Conservation (phyloP, 2,113 vertebrate genomes). For the Tonatia bakeri region DNA sequence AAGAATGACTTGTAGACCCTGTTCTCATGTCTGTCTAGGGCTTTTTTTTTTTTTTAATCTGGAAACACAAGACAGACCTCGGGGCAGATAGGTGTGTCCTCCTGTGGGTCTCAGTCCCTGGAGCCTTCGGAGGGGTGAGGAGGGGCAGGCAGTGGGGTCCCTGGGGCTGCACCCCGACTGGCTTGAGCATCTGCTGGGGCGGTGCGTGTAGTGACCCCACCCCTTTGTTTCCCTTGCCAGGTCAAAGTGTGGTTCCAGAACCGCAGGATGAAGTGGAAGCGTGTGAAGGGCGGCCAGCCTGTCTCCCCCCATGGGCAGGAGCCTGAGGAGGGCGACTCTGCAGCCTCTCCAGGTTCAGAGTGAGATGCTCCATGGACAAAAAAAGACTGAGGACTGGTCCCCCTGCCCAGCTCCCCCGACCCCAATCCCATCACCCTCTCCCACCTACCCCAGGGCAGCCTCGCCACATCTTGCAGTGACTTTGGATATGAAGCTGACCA, state of each 20-base stretch:
- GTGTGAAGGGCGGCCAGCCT: conserved; percentile 93
- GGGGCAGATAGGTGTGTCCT: background rate
- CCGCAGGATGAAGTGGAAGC: conserved; percentile 99
- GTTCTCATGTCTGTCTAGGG: no score
- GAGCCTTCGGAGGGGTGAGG: background rate
- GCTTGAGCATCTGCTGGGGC: background rate
- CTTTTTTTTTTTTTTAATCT: background rate
- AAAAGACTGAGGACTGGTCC: background rate
- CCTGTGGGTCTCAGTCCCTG: background rate
- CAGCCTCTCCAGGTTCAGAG: conserved; percentile 92
- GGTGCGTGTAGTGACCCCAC: background rate
- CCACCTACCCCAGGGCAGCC: background rate
- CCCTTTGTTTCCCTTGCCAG: conserved; percentile 75
- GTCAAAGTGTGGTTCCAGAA: conserved; percentile 99
- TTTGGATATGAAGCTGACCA: background rate
- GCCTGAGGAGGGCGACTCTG: conserved; percentile 91
- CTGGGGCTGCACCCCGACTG: background rate
- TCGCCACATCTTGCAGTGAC: background rate
- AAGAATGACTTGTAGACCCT: background rate
- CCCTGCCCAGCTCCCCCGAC: background rate
- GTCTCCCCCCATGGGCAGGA: conserved; percentile 88
- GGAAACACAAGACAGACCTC: background rate
- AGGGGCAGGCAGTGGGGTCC: background rate
- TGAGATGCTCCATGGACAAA: conserved; percentile 60
- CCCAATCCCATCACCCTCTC: background rate